Conservation (phyloP, 2,888 invertebrate genomes). For the Sphaerophoria taeniata region DNA sequence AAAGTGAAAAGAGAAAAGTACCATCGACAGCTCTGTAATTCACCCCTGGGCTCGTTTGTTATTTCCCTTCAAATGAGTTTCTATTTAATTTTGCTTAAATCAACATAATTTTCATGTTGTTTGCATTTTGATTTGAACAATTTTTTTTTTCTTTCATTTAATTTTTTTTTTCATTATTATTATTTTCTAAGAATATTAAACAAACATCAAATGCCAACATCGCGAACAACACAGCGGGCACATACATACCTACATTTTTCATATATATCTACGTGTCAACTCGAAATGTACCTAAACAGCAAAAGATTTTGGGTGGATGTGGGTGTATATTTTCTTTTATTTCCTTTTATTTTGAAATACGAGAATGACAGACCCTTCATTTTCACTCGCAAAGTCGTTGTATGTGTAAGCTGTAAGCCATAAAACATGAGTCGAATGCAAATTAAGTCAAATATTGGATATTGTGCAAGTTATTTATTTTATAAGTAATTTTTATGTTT, state of each 20-base stretch:
- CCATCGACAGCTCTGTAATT: neutral
- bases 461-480: constrained; percentile 47
- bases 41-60: constrained; percentile 22
- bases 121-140: constrained; percentile 70
- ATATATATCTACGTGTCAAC: too few relatives aligned
- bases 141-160: constrained; percentile 48
- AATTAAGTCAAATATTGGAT: constrained; percentile 67
- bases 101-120: constrained; percentile 73
- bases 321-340: neutral
- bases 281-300: neutral
- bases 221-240: neutral
- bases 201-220: constrained; percentile 58
- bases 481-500: constrained; percentile 15
- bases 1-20: neutral
- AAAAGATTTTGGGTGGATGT: constrained; percentile 3
- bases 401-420: neutral
- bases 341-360: neutral
- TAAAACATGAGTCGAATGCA: constrained; percentile 53
- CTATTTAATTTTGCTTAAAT: constrained; percentile 74
- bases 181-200: constrained; percentile 61
- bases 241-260: neutral
- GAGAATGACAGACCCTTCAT: constrained; percentile 19
- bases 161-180: constrained; percentile 17
- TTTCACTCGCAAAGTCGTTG: neutral
- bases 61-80: constrained; percentile 57